These are phyloP conservation scores for Agrilus cyanescens DNA, from an alignment of 2,888 invertebrate species.

Conservation along the genomic window DNA sequence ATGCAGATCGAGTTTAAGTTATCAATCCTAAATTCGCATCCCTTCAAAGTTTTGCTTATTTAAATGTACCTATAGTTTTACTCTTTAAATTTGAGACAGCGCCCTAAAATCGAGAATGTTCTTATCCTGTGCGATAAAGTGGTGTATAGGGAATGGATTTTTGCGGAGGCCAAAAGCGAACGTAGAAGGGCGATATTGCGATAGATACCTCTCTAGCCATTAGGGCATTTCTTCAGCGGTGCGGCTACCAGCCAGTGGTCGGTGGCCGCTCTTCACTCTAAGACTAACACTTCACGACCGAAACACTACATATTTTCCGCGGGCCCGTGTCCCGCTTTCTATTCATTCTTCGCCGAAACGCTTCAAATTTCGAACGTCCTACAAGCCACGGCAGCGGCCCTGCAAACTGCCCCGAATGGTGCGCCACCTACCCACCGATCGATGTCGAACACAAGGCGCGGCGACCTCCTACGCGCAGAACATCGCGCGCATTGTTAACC, in stretches of 20 bases:
- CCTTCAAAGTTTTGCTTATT: too few relatives aligned
- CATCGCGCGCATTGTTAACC: conserved; percentile 14
- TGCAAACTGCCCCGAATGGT: conserved; percentile 30
- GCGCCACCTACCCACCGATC: conserved; percentile 30
- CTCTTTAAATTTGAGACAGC: too few relatives aligned
- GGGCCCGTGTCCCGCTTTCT: conserved; percentile 29
- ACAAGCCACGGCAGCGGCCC: conserved; percentile 33
- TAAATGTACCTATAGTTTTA: too few relatives aligned
- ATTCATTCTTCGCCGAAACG: conserved; percentile 32
- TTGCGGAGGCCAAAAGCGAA: neutral
- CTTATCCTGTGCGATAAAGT: too few relatives aligned
- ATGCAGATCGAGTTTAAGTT: too few relatives aligned
- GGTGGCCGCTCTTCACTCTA: conserved; percentile 22
- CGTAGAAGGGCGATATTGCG: conserved; percentile 5
- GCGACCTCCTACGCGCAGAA: conserved; percentile 19
- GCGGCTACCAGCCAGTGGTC: conserved; percentile 36
- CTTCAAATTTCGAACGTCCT: conserved; percentile 26
- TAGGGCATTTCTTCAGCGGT: conserved; percentile 53
- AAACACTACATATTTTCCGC: conserved; percentile 25
- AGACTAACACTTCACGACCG: conserved; percentile 27
- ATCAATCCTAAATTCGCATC: too few relatives aligned
- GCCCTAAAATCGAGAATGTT: too few relatives aligned
- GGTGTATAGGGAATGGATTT: too few relatives aligned
- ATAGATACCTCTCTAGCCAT: conserved; percentile 56
- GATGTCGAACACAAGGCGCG: conserved; percentile 35